Evolutionary conservation across 2,113 vertebrate genomes (phyloP).

Genomic region (Copsychus sechellarum): DNA sequence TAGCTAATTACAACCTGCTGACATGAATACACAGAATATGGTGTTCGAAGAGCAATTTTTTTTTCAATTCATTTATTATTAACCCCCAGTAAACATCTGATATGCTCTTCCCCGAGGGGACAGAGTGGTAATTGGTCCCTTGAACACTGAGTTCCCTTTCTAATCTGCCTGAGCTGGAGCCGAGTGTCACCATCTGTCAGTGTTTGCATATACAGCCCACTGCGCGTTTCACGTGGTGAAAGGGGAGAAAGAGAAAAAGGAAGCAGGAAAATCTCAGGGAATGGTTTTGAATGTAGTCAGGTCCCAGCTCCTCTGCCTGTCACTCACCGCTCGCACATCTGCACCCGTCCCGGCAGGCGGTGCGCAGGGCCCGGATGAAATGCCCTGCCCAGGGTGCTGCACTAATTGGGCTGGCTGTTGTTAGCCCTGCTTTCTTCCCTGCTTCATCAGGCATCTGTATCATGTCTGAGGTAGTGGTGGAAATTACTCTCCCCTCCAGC

Average conservation of each 20-base stretch:
- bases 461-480: background rate
- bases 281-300: constrained; percentile 9
- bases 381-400: background rate
- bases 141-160: constrained; percentile 72
- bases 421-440: background rate
- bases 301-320: constrained; percentile 19
- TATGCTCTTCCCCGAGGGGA: constrained; percentile 75
- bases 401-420: background rate
- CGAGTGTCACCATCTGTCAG: constrained; percentile 78
- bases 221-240: constrained; percentile 32
- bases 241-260: constrained; percentile 54
- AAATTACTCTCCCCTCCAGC: background rate
- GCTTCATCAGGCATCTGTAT: background rate
- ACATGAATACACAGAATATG: constrained; percentile 67
- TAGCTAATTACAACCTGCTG: constrained; percentile 79
- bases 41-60: constrained; percentile 62
- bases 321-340: background rate
- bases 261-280: constrained; percentile 48
- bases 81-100: constrained; percentile 73
- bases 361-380: background rate
- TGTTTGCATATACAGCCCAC: constrained; percentile 67
- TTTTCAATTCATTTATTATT: constrained; percentile 74
- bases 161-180: constrained; percentile 69
- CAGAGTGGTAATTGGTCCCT: constrained; percentile 76
- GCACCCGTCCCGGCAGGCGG: background rate